Evolutionary conservation across 2,113 vertebrate species (phyloP), one percentile per base, ranked within the genome.

Genomic region (Microtus richardsoni): DNA sequence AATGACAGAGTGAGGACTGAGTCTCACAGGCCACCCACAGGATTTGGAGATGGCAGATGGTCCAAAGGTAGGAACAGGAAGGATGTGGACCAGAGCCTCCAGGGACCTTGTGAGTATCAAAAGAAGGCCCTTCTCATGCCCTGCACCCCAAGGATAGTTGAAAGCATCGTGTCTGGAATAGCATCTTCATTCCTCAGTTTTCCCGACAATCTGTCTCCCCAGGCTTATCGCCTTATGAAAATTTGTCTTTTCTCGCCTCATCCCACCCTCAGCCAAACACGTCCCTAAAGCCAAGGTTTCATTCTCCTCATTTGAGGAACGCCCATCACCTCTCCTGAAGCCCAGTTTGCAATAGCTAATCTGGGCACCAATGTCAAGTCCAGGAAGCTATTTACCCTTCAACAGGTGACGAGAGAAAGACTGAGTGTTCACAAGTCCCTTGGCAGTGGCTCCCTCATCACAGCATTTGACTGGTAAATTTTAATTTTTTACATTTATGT

Each of bases 361-460:
- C 41, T 5, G 19, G 52, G 83, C 47, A 39, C 54, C 7, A 22
- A n/a, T 1, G 21, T 39, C 79, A n/a, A 7, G 24, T 41, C 28
- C 84, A 36, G 64, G 94, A 95, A 58, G 66, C 64, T 13, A 52
- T 28, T 39, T 66, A 17, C 82, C 92, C 78, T 88, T 71, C 52
- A 92, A 78, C 70, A 60, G 68, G 49, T 68, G 68, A 71, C 80
- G 86, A 49, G 24, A 88, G 66, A 36, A 58, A 91, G 89, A 84
- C 58, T 58, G 54, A 89, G 39, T 88, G 83, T 64, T 39, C 85
- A 16, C 78, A 47, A 70, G 84, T 58, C 39, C 86, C 89, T 54
- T 39, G 93, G 91, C 95, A 71, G n/a, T 36, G 88, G 24, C 91
- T 26, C 47, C 52, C n/a, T 62, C 24, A 36, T 66, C 74, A 88